phyloP scores from a whole-genome alignment of 1,140 invertebrate species.

The Hycleus phaleratus region DNA sequence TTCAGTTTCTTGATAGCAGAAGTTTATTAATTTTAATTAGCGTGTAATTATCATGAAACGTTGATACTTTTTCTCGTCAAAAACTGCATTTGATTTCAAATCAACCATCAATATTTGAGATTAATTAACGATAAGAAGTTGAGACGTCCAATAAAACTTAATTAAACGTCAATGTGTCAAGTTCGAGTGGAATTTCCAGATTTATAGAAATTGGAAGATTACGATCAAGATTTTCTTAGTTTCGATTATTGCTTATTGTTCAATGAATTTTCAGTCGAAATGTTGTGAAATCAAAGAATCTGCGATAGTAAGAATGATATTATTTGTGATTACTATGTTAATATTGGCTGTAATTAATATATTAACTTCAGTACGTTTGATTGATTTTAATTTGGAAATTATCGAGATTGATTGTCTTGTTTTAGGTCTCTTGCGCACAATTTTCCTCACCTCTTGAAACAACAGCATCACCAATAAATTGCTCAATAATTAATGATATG shows the following conservation, averaged over 20 bases:
- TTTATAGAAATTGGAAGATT: too few species aligned
- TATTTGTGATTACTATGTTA: constrained; percentile 48
- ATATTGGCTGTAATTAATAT: constrained; percentile 51
- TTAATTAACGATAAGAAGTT: too few species aligned
- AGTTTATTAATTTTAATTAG: too few species aligned
- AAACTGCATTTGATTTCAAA: too few species aligned
- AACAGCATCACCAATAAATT: constrained; percentile 18
- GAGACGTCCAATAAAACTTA: too few species aligned
- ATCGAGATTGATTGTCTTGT: not conserved
- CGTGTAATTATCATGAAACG: too few species aligned
- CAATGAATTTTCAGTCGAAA: constrained; percentile 29
- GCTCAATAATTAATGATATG: constrained; percentile 25
- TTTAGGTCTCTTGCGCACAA: constrained; percentile 32
- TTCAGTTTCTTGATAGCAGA: too few species aligned
- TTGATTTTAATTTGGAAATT: constrained; percentile 2
- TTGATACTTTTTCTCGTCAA: too few species aligned
- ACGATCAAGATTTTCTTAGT: not conserved
- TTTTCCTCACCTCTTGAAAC: constrained; percentile 13
- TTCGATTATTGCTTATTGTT: not conserved
- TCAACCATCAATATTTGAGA: too few species aligned
- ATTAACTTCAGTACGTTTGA: constrained; percentile 48
- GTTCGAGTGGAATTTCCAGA: too few species aligned
- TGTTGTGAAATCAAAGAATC: constrained; percentile 49
- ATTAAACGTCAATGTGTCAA: too few species aligned
- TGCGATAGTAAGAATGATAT: constrained; percentile 46